Evolutionary conservation across 2,888 invertebrate species (phyloP).

Genomic region (Phytoseiulus persimilis): DNA sequence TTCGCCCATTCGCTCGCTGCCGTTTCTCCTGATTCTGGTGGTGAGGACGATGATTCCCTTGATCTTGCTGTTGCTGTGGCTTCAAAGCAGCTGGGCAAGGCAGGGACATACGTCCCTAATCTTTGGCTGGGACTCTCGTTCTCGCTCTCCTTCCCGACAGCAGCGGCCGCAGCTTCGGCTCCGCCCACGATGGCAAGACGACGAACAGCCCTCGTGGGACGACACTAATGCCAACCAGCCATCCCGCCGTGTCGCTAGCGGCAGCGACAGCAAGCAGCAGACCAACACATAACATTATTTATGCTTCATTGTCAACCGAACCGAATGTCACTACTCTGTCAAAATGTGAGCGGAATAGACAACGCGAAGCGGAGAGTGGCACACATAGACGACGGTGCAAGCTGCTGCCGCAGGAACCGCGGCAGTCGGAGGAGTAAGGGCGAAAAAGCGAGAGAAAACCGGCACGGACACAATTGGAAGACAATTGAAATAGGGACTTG

Average conservation of each 20-base stretch:
- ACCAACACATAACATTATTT: constrained; percentile 34
- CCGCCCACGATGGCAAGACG: background rate
- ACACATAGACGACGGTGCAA: background rate
- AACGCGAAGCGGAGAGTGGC: background rate
- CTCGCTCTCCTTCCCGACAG: background rate
- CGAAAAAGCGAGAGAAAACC: background rate
- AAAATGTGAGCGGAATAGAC: background rate
- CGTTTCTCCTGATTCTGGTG: background rate
- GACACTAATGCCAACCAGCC: background rate
- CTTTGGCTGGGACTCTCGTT: background rate
- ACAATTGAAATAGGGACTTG: background rate
- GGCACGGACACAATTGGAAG: background rate
- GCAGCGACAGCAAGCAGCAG: background rate
- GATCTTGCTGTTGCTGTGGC: background rate
- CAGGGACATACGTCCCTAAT: background rate
- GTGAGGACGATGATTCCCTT: background rate
- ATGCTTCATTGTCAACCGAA: constrained; percentile 17
- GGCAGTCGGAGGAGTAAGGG: background rate
- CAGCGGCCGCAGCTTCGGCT: background rate
- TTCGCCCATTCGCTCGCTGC: background rate
- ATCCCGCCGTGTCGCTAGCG: background rate
- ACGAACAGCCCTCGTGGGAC: background rate
- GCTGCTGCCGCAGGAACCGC: background rate
- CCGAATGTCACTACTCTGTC: background rate
- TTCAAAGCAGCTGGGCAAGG: background rate